phyloP scores from a whole-genome alignment of 1,140 invertebrate species.

The Plutomurus gul region DNA sequence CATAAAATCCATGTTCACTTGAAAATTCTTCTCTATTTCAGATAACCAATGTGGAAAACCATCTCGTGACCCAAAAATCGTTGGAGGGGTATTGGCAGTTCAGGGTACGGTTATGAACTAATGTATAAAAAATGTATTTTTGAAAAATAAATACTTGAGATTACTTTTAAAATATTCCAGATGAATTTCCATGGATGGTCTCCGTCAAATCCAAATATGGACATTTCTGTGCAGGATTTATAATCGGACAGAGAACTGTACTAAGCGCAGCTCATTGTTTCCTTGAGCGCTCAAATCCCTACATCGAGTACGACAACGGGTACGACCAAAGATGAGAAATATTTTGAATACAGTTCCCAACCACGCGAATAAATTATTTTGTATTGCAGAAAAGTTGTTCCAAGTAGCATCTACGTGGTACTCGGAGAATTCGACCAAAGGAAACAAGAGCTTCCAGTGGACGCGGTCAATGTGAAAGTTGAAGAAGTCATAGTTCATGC shows the following conservation, averaged over 20 bases:
- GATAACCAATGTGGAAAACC: not conserved
- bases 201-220: constrained; percentile 32
- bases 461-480: not conserved
- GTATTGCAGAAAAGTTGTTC: not conserved
- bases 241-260: not conserved
- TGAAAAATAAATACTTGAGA: too few relatives aligned
- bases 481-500: constrained; percentile 9
- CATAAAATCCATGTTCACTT: not conserved
- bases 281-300: not conserved
- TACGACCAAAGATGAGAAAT: not conserved
- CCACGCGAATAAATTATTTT: not conserved
- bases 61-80: not conserved
- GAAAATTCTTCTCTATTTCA: not conserved
- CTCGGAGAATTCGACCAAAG: constrained; percentile 32
- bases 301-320: not conserved
- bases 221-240: constrained; percentile 34
- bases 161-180: not conserved
- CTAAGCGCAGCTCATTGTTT: constrained; percentile 36
- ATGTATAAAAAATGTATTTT: not conserved
- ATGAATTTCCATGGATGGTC: constrained; percentile 34
- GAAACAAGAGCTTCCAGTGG: not conserved
- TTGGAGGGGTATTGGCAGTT: not conserved
- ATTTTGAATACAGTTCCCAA: not conserved
- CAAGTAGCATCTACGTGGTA: not conserved
- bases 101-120: not conserved